Conservation (phyloP, 2,888 invertebrate genomes). For the Lithodes maja region DNA sequence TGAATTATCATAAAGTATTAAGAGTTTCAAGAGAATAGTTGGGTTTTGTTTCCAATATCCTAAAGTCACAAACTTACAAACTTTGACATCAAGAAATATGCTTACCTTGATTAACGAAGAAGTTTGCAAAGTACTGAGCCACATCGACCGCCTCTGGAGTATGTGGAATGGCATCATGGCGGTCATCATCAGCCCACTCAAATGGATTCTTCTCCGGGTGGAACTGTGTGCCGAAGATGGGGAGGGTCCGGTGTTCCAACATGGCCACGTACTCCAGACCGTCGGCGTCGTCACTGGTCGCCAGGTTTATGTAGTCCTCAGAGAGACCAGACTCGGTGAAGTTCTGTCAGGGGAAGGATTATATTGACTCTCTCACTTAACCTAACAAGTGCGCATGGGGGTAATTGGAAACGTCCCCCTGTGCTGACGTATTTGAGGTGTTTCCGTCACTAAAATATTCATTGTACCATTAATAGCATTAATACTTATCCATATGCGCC, state of each 20-base stretch:
- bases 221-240: conserved; percentile 91
- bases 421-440: too few species aligned
- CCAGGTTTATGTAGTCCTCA: conserved; percentile 82
- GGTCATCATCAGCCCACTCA: conserved; percentile 80
- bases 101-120: conserved; percentile 82
- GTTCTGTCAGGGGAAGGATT: conserved; percentile 74
- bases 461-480: too few species aligned
- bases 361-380: neutral
- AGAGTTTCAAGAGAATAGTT: too few species aligned
- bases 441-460: too few species aligned
- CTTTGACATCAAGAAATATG: neutral
- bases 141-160: conserved; percentile 79
- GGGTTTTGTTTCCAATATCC: too few species aligned
- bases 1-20: too few species aligned
- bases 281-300: conserved; percentile 81
- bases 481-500: too few species aligned
- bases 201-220: conserved; percentile 92
- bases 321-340: conserved; percentile 78
- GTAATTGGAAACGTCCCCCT: too few species aligned
- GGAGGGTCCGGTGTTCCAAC: conserved; percentile 83
- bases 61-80: neutral
- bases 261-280: conserved; percentile 84
- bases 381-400: too few species aligned
- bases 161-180: conserved; percentile 79
- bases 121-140: conserved; percentile 86